These are phyloP conservation scores for Psylliodes chrysocephalus DNA, from an alignment of 2,888 invertebrate species.

Conservation along the genomic window DNA sequence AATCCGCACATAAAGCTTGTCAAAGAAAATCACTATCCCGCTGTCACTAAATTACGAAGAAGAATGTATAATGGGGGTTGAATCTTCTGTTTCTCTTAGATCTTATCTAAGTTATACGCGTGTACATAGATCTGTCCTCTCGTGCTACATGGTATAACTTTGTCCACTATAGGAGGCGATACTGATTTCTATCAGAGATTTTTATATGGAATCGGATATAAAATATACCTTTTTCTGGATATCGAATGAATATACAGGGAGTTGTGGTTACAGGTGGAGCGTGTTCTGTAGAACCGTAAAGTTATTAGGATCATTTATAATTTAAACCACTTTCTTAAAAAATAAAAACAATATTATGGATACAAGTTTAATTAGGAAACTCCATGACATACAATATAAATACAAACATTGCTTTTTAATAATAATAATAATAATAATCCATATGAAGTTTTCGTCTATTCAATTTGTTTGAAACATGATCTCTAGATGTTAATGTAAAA, in stretches of 20 bases:
- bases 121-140: constrained; percentile 28
- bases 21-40: constrained; percentile 30
- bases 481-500: too few relatives aligned
- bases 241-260: neutral
- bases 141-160: constrained; percentile 26
- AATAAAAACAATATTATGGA: too few relatives aligned
- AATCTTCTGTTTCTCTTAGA: constrained; percentile 23
- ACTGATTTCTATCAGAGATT: constrained; percentile 19
- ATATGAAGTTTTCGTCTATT: too few relatives aligned
- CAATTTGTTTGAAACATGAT: too few relatives aligned
- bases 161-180: constrained; percentile 29
- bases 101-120: constrained; percentile 22
- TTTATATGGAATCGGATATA: constrained; percentile 13
- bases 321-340: too few relatives aligned
- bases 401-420: too few relatives aligned
- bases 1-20: constrained; percentile 28
- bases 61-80: constrained; percentile 30
- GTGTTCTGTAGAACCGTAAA: too few relatives aligned
- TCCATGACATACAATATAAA: too few relatives aligned
- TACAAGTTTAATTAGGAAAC: too few relatives aligned
- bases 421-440: too few relatives aligned
- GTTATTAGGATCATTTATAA: too few relatives aligned
- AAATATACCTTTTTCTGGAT: neutral
- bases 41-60: constrained; percentile 22
- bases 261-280: too few relatives aligned